Percentiles rank a stretch among this genome's conserved stretches.
Evolutionary conservation across 2,113 vertebrate genomes (phyloP).

Genomic region (Halcyon malimbica): DNA sequence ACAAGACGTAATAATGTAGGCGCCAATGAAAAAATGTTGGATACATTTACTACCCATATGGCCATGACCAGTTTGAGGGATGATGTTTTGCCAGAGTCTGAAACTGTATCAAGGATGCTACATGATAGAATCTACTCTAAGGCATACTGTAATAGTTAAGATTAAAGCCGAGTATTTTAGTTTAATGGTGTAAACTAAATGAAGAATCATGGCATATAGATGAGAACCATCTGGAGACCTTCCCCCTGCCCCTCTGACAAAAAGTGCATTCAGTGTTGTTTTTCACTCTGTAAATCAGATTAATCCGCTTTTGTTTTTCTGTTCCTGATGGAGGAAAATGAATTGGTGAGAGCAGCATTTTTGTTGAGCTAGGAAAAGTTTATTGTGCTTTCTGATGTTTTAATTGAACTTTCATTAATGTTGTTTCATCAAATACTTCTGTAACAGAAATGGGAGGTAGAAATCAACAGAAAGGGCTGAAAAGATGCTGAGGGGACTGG

Average conservation of each 20-base stretch:
- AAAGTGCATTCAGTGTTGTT: conserved; percentile 67
- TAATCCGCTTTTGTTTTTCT: conserved; percentile 68
- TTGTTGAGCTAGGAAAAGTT: conserved; percentile 57
- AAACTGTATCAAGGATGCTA: conserved; percentile 76
- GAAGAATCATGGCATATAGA: conserved; percentile 76
- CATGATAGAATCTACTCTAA: conserved; percentile 74
- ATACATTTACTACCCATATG: conserved; percentile 74
- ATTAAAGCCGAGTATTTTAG: conserved; percentile 76
- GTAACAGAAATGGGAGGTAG: not conserved
- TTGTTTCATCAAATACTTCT: conserved; percentile 11
- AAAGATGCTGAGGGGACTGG: not conserved
- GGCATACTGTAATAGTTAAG: conserved; percentile 78
- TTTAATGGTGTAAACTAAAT: conserved; percentile 82
- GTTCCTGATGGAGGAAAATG: conserved; percentile 50
- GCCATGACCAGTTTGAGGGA: conserved; percentile 61
- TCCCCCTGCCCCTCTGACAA: not conserved
- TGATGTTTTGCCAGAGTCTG: conserved; percentile 71
- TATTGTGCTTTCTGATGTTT: conserved; percentile 58
- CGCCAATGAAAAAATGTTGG: conserved; percentile 80
- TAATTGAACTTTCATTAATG: conserved; percentile 37
- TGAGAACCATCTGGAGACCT: conserved; percentile 76
- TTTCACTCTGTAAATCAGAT: conserved; percentile 75
- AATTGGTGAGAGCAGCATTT: conserved; percentile 49
- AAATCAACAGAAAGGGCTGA: not conserved
- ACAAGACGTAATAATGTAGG: conserved; percentile 78